Evolutionary conservation across 92 coral and sea anemone species (phyloP).

Genomic region (Chrysogorgia sp.): DNA sequence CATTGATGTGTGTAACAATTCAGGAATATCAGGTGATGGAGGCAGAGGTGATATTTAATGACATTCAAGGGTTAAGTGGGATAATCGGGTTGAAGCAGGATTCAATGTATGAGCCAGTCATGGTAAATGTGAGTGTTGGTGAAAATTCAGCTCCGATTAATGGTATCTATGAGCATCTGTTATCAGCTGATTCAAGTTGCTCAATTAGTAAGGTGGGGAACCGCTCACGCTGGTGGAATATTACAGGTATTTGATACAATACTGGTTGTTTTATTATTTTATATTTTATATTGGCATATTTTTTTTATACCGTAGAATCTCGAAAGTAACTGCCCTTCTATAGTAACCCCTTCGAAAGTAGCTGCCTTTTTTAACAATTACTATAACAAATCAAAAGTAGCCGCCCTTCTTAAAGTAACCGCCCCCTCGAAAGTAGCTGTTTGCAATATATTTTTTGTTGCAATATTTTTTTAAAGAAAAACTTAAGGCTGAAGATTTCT

Average conservation of each 20-base stretch:
- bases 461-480: no score
- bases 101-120: conserved; percentile 82
- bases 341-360: no score
- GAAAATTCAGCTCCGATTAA: background rate
- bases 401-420: no score
- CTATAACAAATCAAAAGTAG: no score
- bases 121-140: conserved; percentile 49
- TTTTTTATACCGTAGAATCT: no score
- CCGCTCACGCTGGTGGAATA: background rate
- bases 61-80: conserved; percentile 72
- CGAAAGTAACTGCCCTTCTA: no score
- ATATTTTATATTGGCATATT: background rate
- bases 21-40: conserved; percentile 56
- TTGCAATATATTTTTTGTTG: no score
- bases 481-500: no score
- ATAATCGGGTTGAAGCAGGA: conserved; percentile 67
- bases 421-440: no score
- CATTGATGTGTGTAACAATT: conserved; percentile 81
- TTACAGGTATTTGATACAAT: background rate
- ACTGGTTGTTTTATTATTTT: background rate
- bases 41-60: conserved; percentile 55
- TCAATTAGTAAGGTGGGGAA: background rate
- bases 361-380: no score
- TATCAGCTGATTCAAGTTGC: conserved; percentile 3
- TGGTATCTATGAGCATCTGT: background rate